A percentile compares a stretch with the other conserved stretches of the same genome.
phyloP scores from a whole-genome alignment of 1,140 invertebrate species.

The Zaprionus inermis region DNA sequence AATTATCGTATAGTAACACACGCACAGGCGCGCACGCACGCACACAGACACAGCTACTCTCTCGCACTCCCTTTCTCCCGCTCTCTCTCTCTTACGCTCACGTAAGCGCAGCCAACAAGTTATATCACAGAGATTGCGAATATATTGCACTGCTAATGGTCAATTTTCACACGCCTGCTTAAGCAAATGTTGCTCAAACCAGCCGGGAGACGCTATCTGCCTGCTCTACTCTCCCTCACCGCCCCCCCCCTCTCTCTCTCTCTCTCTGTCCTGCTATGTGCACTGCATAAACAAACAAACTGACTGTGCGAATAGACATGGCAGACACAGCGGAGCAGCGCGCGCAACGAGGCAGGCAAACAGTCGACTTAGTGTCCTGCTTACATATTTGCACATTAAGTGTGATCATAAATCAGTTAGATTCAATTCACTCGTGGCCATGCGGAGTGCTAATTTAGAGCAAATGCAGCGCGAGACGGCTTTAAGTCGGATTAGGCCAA shows the following conservation, averaged over 20 bases:
- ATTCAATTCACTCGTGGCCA: constrained; percentile 75
- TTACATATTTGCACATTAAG: constrained; percentile 74
- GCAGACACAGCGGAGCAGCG: not conserved
- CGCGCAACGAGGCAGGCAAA: constrained; percentile 11
- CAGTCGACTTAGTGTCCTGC: constrained; percentile 33
- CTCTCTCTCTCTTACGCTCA: constrained; percentile 19
- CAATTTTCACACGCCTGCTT: constrained; percentile 79
- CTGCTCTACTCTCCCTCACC: no score
- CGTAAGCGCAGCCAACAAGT: constrained; percentile 41
- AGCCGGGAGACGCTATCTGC: not conserved
- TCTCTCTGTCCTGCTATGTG: constrained; percentile 21
- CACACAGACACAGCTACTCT: constrained; percentile 23
- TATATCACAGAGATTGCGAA: constrained; percentile 71
- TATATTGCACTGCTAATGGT: constrained; percentile 79
- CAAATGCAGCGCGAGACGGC: not conserved
- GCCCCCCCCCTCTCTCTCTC: not conserved
- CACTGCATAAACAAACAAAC: constrained; percentile 66
- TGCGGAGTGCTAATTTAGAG: constrained; percentile 69
- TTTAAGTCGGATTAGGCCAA: not conserved
- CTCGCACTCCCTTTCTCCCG: constrained; percentile 25
- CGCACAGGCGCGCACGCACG: constrained; percentile 20
- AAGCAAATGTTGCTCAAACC: constrained; percentile 65
- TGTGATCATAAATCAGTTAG: constrained; percentile 77
- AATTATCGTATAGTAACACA: constrained; percentile 57
- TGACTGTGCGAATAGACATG: constrained; percentile 47